Conservation (phyloP, 2,888 invertebrate species). For the Balanococcus diminutus region DNA sequence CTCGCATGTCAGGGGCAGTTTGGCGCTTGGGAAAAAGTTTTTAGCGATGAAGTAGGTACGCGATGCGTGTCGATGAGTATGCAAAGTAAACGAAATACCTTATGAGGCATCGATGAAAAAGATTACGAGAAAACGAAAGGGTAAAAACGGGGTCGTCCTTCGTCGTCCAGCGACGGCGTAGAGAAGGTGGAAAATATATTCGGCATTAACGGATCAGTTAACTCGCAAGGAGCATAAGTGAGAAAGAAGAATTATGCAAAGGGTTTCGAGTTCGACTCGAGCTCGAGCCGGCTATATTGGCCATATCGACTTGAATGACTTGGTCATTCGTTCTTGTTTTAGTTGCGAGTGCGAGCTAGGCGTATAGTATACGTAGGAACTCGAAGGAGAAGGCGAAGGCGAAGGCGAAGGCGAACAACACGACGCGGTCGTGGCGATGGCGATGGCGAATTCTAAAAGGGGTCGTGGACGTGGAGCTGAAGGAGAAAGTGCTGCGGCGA, state of each 20-base stretch:
- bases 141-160: slow-evolving; percentile 26
- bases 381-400: neutral
- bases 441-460: neutral
- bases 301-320: slow-evolving; percentile 53
- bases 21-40: slow-evolving; percentile 37
- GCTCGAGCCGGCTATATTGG: slow-evolving; percentile 1
- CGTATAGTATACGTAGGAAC: neutral
- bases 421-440: neutral
- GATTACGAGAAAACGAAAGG: slow-evolving; percentile 20
- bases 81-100: slow-evolving; percentile 53
- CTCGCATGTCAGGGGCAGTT: slow-evolving; percentile 35
- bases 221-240: slow-evolving; percentile 53
- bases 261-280: slow-evolving; percentile 8
- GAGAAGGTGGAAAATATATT: slow-evolving; percentile 43
- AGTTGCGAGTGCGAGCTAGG: neutral
- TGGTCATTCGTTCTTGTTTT: slow-evolving; percentile 55
- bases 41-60: slow-evolving; percentile 20
- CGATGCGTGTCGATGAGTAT: slow-evolving; percentile 50
- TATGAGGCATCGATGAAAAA: slow-evolving; percentile 37
- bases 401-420: neutral
- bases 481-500: neutral
- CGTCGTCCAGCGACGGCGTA: neutral
- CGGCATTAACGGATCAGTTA: slow-evolving; percentile 55
- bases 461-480: neutral
- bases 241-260: slow-evolving; percentile 55